Evolutionary conservation across 2,888 invertebrate species (phyloP).

Genomic region (Cremastinae sp.): DNA sequence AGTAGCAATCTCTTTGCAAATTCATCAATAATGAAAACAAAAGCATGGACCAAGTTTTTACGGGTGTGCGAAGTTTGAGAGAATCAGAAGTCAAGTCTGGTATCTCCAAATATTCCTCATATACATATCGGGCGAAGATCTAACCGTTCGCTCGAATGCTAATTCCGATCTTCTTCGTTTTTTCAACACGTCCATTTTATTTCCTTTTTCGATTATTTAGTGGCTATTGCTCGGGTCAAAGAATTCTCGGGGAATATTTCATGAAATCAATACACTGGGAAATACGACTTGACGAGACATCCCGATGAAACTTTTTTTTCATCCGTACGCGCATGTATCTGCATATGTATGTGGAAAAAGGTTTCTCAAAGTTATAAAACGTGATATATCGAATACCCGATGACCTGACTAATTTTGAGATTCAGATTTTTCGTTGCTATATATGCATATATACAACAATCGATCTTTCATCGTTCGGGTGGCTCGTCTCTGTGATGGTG

Average conservation of each 20-base stretch:
- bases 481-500: slow-evolving; percentile 26
- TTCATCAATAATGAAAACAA: too few relatives aligned
- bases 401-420: slow-evolving; percentile 60
- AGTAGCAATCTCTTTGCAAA: too few relatives aligned
- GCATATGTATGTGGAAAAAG: neutral
- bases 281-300: slow-evolving; percentile 16
- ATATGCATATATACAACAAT: slow-evolving; percentile 46
- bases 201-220: slow-evolving; percentile 26
- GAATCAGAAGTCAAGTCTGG: neutral
- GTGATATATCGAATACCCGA: slow-evolving; percentile 58
- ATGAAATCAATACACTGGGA: slow-evolving; percentile 25
- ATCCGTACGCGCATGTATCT: neutral
- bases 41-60: too few relatives aligned
- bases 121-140: slow-evolving; percentile 18
- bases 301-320: slow-evolving; percentile 35
- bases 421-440: slow-evolving; percentile 56
- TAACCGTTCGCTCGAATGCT: slow-evolving; percentile 33
- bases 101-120: neutral
- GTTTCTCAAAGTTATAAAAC: slow-evolving; percentile 46
- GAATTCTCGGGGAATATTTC: slow-evolving; percentile 20
- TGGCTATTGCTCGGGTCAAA: slow-evolving; percentile 1
- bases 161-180: slow-evolving; percentile 13
- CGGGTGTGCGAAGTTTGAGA: too few relatives aligned
- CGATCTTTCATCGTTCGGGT: slow-evolving; percentile 59
- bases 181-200: slow-evolving; percentile 22